Base-by-base conservation (phyloP, 2,113 vertebrate species). In the Empidonax alnorum region DNA sequence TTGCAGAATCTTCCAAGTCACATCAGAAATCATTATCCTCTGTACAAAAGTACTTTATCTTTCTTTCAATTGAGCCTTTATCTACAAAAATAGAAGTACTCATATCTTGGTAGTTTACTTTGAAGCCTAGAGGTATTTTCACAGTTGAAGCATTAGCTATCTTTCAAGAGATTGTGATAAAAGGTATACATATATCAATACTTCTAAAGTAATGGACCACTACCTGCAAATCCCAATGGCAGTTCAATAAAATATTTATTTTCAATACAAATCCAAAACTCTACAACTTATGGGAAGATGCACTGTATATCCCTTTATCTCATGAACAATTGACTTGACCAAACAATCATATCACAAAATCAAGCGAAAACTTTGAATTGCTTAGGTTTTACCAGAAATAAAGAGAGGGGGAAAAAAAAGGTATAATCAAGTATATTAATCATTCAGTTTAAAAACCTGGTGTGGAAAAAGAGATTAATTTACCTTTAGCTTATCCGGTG, bases 401-500 rank as follows among this genome's bases (percentile, higher is more conserved):
- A 75, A 59, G 6, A 18, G 3, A 12, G 4, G 9, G 1, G 6
- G 1, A 4, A 3, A 10, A 50, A 55, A 33, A 21, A 52, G 21
- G 65, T 47, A 27, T 47, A 53, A 73, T 22, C 10, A 56, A 41
- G 69, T 88, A 58, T 7, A 82, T 59, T 31, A 81, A 73, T 76
- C 12, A 72, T 12, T 75, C 31, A 24, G 8, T 50, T 65, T 46
- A 50, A 77, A 84, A 87, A 59, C 1, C 4, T 58, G 22, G 3
- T 24, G 12, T n/a, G 27, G 46, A 80, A 73, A 79, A 50, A 76
- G 1, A 41, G 10, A 46, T 67, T 35, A 44, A 62, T 94, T 97
- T 98, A 98, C 99, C 99, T 99, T 99, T 39, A 99, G 98, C 97
- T 99, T 99, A 97, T 99, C 99, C 2, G 99, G 99, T 63, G 99